Evolutionary conservation across 1,140 invertebrate genomes (phyloP), one percentile per base, ranked within the genome.

Genomic region (Eupeodes corollae): DNA sequence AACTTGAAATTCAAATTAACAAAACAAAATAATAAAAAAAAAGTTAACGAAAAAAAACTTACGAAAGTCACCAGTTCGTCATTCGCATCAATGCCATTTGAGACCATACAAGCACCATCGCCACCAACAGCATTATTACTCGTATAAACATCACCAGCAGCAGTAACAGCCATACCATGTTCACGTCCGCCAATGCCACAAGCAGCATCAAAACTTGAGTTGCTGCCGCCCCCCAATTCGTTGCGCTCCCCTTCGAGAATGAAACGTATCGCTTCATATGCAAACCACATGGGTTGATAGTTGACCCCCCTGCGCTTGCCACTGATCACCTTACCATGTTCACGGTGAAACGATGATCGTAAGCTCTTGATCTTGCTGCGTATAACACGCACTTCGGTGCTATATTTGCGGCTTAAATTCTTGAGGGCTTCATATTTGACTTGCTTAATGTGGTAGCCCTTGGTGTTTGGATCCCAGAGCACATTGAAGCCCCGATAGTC

Each of bases 201-300:
- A 12, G 16, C 46, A 42, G 38, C 46, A 14, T 10, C 44, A 35
- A 18, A 32, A 37, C 34, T 19, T 44, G 16, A 21, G 19, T 42
- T 3, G n/a, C 21, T 38, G n/a, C 46, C 38, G 16, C 32, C 46
- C 12, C 30, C 40, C 31, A 13, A 31, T 13, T 21, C 46, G 10
- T 34, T 32, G 34, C 34, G 26, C 13, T 66, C 63, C 8, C 63
- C 63, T 18, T 66, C 63, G 3, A 66, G 49, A 21, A 66, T 66
- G 16, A 66, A 66, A 2, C 63, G 54, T 49, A 66, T 66, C 42
- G 63, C 60, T 44, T 66, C 62, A 42, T 66, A 66, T 48, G 63
- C 63, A 44, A 66, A 66, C 63, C 63, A 66, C 63, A 66, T 66
- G 48, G 63, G 63, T 50, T 66, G 63, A 52, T 66, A 66, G 48